A percentile compares a stretch with the other conserved stretches of the same genome.
phyloP scores from a whole-genome alignment of 2,797 vertebrate species.

The Hapalemur alaotrensis region DNA sequence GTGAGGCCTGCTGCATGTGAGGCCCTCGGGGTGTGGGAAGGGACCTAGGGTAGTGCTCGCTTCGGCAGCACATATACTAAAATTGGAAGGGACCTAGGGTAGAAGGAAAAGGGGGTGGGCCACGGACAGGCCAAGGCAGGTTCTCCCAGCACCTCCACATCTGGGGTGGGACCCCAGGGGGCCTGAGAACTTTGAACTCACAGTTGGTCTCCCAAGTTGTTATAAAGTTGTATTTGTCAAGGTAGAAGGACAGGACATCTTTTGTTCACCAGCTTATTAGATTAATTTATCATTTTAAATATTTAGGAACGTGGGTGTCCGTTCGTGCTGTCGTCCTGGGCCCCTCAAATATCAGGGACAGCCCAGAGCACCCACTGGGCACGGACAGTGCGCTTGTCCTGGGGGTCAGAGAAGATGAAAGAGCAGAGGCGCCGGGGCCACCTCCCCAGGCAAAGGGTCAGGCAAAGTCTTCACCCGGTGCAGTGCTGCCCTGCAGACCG shows the following conservation, averaged over 20 bases:
- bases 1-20: neutral
- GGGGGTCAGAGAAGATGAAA: neutral
- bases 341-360: neutral
- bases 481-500: neutral
- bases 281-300: neutral
- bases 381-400: accelerated
- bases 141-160: neutral
- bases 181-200: neutral
- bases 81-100: neutral
- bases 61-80: too few species aligned
- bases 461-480: neutral
- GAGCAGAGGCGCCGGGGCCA: too few species aligned
- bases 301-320: neutral
- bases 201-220: neutral
- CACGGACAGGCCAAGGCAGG: neutral
- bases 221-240: neutral
- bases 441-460: neutral
- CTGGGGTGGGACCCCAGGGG: neutral
- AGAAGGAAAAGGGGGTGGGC: too few species aligned
- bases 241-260: neutral
- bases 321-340: neutral
- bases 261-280: neutral
- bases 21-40: neutral
- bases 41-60: neutral
- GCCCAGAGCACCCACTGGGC: too few species aligned